A percentile compares a stretch with the other conserved stretches of the same genome.
These are phyloP conservation scores for Agrochola macilenta DNA, from an alignment of 2,888 invertebrate species.

Conservation along the genomic window DNA sequence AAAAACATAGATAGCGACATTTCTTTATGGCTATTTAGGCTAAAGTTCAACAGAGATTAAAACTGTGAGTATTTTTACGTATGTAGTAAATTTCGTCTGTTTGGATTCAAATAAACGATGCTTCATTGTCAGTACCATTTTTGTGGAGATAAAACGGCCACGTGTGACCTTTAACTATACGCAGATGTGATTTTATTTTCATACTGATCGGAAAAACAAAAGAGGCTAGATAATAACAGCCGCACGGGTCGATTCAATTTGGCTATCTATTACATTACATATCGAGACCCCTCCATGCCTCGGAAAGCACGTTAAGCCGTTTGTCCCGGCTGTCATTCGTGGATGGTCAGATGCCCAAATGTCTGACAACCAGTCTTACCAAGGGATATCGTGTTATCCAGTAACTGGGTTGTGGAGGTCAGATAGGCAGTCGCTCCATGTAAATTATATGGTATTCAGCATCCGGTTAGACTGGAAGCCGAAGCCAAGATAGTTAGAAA, in stretches of 20 bases:
- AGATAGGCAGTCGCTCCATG: not conserved
- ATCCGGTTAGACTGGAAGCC: not conserved
- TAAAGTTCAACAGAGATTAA: not conserved
- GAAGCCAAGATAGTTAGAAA: not conserved
- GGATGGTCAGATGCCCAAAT: not conserved
- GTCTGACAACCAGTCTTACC: not conserved
- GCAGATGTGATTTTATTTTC: not conserved
- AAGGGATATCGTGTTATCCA: not conserved
- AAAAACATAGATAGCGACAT: no score
- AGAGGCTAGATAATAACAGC: not conserved
- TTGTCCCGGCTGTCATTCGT: not conserved
- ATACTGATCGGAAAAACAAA: not conserved
- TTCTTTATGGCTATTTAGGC: not conserved
- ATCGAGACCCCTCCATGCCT: not conserved
- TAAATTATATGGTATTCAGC: not conserved
- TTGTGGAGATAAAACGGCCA: not conserved
- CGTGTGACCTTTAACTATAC: not conserved
- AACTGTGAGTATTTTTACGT: not conserved
- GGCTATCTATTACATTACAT: no score
- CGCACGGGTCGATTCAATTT: no score
- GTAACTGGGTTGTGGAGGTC: not conserved
- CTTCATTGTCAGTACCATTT: not conserved
- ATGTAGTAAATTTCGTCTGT: not conserved
- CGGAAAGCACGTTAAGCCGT: not conserved
- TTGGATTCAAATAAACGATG: not conserved